A percentile compares a stretch with the other conserved stretches of the same genome.
Evolutionary conservation across 2,797 vertebrate genomes (phyloP).

Genomic region (Prunella strophiata): DNA sequence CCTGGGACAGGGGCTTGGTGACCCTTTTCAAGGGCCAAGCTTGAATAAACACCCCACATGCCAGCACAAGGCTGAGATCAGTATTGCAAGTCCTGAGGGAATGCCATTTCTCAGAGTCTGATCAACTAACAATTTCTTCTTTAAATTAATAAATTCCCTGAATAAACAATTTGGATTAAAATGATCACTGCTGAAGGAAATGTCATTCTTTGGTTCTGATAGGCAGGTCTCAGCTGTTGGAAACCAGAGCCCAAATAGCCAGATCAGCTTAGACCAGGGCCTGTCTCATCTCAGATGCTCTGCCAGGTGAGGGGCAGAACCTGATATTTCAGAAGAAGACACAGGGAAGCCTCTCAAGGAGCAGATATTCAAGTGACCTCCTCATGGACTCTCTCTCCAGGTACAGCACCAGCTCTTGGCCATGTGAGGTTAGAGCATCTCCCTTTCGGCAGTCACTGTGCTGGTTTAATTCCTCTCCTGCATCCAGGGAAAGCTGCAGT

Average conservation of each 20-base stretch:
- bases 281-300: neutral
- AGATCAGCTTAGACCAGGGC: neutral
- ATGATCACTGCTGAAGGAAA: neutral
- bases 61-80: neutral
- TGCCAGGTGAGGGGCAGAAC: neutral
- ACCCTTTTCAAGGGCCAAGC: neutral
- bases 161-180: neutral
- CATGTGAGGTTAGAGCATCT: neutral
- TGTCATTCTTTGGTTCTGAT: neutral
- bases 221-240: neutral
- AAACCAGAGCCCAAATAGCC: neutral
- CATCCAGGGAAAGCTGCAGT: neutral
- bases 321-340: neutral
- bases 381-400: neutral
- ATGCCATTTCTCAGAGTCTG: neutral
- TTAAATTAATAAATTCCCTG: neutral
- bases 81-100: neutral
- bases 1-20: neutral
- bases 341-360: neutral
- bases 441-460: fast-evolving
- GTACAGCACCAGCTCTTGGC: neutral
- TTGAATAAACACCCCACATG: neutral
- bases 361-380: neutral
- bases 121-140: neutral
- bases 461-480: neutral